Evolutionary conservation across 37 sponge, comb jelly and placozoan genomes (phyloP), one percentile per base, ranked within the genome.

Genomic region (Eunapius fragilis): DNA sequence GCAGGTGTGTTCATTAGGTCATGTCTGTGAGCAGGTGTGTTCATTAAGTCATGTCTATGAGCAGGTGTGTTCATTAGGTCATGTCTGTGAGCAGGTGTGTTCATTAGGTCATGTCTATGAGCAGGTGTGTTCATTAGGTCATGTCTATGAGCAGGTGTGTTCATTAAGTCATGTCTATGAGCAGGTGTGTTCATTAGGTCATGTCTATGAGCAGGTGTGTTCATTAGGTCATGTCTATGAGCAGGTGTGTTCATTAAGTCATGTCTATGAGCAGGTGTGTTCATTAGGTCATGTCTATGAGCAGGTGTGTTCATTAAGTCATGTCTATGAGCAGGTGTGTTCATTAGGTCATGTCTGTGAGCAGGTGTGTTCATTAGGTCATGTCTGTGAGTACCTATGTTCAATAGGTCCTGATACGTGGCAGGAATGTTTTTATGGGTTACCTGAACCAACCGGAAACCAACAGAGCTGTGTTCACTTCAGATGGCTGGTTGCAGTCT

Each of bases 341-440:
- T 2, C 9, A 26, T 74, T n/a, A n/a, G n/a, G n/a, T n/a, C n/a
- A n/a, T 71, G 31, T 47, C 4, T 34, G 28, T 69, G 70, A 23
- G 37, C 31, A 11, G 67, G 78, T 85, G 37, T 77, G 41, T 76
- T 33, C n/a, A n/a, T n/a, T n/a, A n/a, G n/a, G n/a, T n/a, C n/a
- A n/a, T n/a, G n/a, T n/a, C n/a, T 69, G 78, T 76, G 28, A 33
- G 70, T 77, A 25, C 31, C 2, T 74, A 78, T 45, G 79, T n/a
- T 9, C 3, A 35, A 13, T 73, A 96, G 96, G 84, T 96, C 38
- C 84, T 89, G 28, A 79, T 91, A 22, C 30, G 68, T 75, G 95
- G 96, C 0, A 71, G 96, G 23, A 85, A 94, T 81, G 81, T 94
- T 28, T 96, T 96, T 80, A 96, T 96, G 96, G 96, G 96, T 2